Evolutionary conservation across 2,113 vertebrate genomes (phyloP), one percentile per base, ranked within the genome.

Genomic region (Ophiodon elongatus): DNA sequence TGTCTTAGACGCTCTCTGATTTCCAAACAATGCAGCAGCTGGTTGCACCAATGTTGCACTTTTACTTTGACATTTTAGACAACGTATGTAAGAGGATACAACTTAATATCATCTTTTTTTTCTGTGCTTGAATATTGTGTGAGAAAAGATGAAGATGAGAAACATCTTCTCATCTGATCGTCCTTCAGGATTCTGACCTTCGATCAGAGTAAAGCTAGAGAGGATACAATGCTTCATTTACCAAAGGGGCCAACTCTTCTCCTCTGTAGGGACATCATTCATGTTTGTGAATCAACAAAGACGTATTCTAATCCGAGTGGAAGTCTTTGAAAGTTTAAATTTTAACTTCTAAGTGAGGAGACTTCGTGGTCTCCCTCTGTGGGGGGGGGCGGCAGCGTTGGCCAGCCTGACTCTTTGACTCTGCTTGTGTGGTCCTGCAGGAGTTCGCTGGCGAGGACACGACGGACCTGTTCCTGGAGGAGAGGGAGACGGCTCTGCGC

Each of bases 381-480:
- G 57, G 57, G 57, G 19, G 41, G 41, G 39, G 37, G 8, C 7
- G 13, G 1, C n/a, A 27, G 14, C 39, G 33, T 33, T 33, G 33
- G 33, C 39, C 39, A 3, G 6, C 39, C 9, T 21, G 4, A 35
- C 2, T 57, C 43, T 65, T 25, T 74, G 29, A 66, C 76, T 75
- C 63, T 65, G 41, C 35, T 19, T 74, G 63, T 85, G 41, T 80
- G 25, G 70, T 77, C 81, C 52, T 23, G 17, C 88, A 99, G 98
- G 98, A 99, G 88, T 99, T 98, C 94, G 98, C 98, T 47, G 98
- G 98, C 76, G 98, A 99, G 95, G 98, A 99, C 91, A 98, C 97
- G 43, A 97, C 96, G 25, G 98, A 99, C 87, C 93, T 99, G 27
- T 99, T 98, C 94, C 94, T 99, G 94, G 98, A 99, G 96, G 98